phyloP scores from a whole-genome alignment of 2,113 vertebrate genomes.

The Oryzias curvinotus region DNA sequence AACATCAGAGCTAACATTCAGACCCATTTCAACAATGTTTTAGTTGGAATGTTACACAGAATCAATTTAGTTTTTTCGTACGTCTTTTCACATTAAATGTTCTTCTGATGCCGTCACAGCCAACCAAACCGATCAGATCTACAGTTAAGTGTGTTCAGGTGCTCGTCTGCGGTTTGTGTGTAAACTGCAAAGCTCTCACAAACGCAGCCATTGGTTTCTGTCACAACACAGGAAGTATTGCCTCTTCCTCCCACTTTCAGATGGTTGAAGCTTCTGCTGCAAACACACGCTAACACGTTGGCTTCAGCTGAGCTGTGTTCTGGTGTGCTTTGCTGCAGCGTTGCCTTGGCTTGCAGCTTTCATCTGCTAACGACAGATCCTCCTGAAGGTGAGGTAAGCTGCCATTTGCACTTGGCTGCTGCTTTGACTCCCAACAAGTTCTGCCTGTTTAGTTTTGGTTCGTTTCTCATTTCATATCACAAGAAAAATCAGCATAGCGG shows the following conservation, averaged over 20 bases:
- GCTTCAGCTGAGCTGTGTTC: slow-evolving; percentile 21
- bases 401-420: slow-evolving; percentile 17
- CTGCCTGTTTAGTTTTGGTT: slow-evolving; percentile 14
- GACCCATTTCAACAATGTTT: too few species aligned
- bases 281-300: slow-evolving; percentile 30
- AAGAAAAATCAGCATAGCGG: too few species aligned
- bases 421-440: neutral
- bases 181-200: slow-evolving; percentile 42
- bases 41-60: too few species aligned
- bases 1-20: too few species aligned
- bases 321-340: slow-evolving; percentile 26
- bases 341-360: slow-evolving; percentile 29
- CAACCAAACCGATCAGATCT: too few species aligned
- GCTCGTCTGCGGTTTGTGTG: slow-evolving; percentile 43
- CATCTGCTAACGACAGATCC: slow-evolving; percentile 8
- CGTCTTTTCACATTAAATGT: too few species aligned
- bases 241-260: slow-evolving; percentile 57
- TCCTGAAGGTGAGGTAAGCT: slow-evolving; percentile 52
- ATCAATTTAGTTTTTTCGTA: too few species aligned
- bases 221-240: slow-evolving; percentile 48
- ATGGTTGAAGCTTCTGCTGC: slow-evolving; percentile 20
- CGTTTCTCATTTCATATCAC: neutral
- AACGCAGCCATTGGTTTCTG: slow-evolving; percentile 19
- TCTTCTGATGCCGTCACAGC: too few species aligned
- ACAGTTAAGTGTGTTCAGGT: too few species aligned